phyloP scores from a whole-genome alignment of 2,113 vertebrate genomes.

The Arenaria interpres region DNA sequence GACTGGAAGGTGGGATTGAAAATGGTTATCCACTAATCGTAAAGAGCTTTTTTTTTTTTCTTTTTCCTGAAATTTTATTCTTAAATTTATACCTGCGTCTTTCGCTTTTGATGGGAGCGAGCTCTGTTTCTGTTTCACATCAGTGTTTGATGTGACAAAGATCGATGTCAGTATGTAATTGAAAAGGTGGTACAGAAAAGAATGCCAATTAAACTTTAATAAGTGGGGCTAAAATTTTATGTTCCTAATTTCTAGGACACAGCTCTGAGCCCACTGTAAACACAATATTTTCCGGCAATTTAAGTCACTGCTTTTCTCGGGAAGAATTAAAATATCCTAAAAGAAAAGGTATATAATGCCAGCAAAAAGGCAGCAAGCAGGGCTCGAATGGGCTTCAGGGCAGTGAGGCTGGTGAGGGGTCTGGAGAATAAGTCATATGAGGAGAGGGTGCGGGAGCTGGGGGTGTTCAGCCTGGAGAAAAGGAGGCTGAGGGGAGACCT shows the following conservation, averaged over 20 bases:
- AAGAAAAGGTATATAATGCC: background rate
- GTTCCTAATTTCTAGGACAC: background rate
- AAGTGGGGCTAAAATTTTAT: background rate
- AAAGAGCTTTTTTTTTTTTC: background rate
- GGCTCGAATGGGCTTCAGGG: no score
- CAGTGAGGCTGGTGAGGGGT: no score
- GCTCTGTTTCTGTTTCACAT: background rate
- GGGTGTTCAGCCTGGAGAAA: no score
- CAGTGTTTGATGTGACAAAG: background rate
- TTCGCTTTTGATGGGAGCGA: background rate
- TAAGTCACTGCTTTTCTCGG: background rate
- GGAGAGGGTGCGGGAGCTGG: no score
- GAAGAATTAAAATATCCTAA: background rate
- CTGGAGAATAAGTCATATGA: no score
- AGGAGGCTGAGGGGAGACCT: no score
- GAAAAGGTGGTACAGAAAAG: background rate
- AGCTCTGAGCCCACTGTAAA: background rate
- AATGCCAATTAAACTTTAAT: background rate
- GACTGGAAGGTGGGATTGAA: background rate
- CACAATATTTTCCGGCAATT: background rate
- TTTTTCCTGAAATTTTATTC: background rate
- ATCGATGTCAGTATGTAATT: background rate
- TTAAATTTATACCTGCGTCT: background rate
- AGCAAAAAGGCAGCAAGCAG: background rate
- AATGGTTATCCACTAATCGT: background rate